Percentiles rank a stretch among this genome's conserved stretches.
Conservation (phyloP, 2,888 invertebrate species). For the Cyclophora punctaria region DNA sequence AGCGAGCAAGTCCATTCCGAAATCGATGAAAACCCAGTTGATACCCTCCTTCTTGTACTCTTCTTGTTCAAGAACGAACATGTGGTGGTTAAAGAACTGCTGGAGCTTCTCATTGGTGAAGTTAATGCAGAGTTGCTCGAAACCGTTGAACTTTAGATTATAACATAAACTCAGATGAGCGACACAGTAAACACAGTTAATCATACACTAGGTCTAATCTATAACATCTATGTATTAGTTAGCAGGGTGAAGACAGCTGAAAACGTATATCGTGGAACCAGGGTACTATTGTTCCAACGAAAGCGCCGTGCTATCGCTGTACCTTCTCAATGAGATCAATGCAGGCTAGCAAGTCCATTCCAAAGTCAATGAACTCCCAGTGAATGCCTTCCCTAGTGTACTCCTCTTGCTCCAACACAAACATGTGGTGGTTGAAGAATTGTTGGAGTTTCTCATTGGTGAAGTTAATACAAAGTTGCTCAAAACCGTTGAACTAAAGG, state of each 20-base stretch:
- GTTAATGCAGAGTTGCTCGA: conserved; percentile 98
- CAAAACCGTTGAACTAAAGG: conserved; percentile 96
- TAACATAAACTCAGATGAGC: conserved; percentile 48
- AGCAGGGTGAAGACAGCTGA: conserved; percentile 34
- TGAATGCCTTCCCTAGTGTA: conserved; percentile 97
- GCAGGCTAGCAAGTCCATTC: conserved; percentile 98
- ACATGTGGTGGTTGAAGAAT: conserved; percentile 99
- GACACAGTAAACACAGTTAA: conserved; percentile 36
- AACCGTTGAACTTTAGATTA: conserved; percentile 88
- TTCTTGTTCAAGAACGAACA: conserved; percentile 98
- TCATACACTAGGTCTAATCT: conserved; percentile 25
- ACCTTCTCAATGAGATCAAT: conserved; percentile 99
- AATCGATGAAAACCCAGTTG: conserved; percentile 97
- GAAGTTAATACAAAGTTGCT: conserved; percentile 99
- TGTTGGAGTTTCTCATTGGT: conserved; percentile 99
- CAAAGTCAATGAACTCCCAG: conserved; percentile 99
- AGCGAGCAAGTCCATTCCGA: conserved; percentile 96
- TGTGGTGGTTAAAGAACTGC: conserved; percentile 99
- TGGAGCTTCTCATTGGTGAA: conserved; percentile 98
- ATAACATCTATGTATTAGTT: conserved; percentile 31
- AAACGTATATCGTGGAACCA: conserved; percentile 28
- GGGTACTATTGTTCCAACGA: conserved; percentile 33
- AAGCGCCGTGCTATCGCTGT: conserved; percentile 56
- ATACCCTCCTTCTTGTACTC: conserved; percentile 96
- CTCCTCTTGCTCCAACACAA: conserved; percentile 99